Conservation (phyloP, 1,140 invertebrate species). For the Cotesia typhae region DNA sequence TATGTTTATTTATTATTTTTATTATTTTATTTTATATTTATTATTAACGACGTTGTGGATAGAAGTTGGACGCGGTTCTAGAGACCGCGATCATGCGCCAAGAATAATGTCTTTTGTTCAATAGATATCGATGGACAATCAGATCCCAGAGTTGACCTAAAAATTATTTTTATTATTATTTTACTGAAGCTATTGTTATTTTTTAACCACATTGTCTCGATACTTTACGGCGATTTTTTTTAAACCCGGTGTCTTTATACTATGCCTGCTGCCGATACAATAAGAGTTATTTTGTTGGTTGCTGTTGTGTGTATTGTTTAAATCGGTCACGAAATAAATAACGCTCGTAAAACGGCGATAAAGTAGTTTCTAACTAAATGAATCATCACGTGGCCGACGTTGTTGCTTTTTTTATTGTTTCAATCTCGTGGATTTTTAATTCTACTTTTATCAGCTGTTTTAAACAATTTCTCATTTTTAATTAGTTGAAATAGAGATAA, state of each 20-base stretch:
- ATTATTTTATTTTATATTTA: too few relatives aligned
- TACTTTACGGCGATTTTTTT: background rate
- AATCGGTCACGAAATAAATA: slow-evolving; percentile 21
- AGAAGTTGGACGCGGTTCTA: background rate
- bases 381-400: slow-evolving; percentile 14
- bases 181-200: background rate
- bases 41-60: too few relatives aligned
- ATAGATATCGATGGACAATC: slow-evolving; percentile 14
- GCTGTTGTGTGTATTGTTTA: background rate
- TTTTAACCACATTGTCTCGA: background rate
- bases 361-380: slow-evolving; percentile 11
- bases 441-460: background rate
- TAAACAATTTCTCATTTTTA: too few relatives aligned
- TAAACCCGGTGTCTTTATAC: background rate
- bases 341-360: slow-evolving; percentile 26
- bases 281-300: background rate
- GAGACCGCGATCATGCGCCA: background rate
- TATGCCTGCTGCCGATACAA: too few relatives aligned
- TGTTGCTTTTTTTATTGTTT: background rate
- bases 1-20: slow-evolving; percentile 3
- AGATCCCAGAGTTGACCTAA: background rate
- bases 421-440: background rate
- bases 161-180: too few relatives aligned
- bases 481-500: background rate
- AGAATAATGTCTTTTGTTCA: slow-evolving; percentile 10